These are phyloP conservation scores for Trinectes maculatus DNA, from an alignment of 2,113 vertebrate species.

Conservation along the genomic window DNA sequence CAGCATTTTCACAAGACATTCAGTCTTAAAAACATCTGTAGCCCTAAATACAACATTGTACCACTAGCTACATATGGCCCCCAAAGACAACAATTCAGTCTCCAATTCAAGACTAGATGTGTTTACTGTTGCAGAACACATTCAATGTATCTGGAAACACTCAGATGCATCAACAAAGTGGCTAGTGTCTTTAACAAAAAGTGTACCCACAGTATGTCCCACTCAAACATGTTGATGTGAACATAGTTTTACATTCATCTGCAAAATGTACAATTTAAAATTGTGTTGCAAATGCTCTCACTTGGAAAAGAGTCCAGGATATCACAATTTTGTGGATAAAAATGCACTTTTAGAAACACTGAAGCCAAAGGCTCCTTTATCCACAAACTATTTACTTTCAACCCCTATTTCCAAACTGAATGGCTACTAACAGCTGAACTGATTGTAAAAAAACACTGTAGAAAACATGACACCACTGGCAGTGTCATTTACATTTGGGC, in stretches of 20 bases:
- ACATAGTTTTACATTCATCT: constrained; percentile 58
- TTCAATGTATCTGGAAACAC: constrained; percentile 46
- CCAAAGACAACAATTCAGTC: constrained; percentile 22
- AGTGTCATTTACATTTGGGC: constrained; percentile 64
- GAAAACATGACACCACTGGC: constrained; percentile 54
- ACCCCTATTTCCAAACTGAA: constrained; percentile 20
- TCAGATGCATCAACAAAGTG: constrained; percentile 63
- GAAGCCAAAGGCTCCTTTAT: constrained; percentile 34
- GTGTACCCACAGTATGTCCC: constrained; percentile 54
- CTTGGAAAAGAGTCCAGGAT: constrained; percentile 10
- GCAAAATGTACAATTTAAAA: constrained; percentile 47
- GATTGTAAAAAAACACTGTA: constrained; percentile 65
- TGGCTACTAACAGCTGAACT: constrained; percentile 22
- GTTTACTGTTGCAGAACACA: constrained; percentile 46
- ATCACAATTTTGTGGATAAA: constrained; percentile 30
- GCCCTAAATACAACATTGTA: constrained; percentile 50
- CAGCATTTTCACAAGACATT: constrained; percentile 52
- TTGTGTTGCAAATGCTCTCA: constrained; percentile 16
- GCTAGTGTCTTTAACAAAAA: constrained; percentile 55
- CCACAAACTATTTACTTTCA: constrained; percentile 16
- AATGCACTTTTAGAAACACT: constrained; percentile 20
- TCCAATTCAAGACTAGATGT: constrained; percentile 27
- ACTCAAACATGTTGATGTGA: constrained; percentile 44
- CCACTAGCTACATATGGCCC: constrained; percentile 61
- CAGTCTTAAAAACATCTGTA: constrained; percentile 37